Conservation (phyloP, 2,113 vertebrate species). For the Gasterosteus nipponicus region DNA sequence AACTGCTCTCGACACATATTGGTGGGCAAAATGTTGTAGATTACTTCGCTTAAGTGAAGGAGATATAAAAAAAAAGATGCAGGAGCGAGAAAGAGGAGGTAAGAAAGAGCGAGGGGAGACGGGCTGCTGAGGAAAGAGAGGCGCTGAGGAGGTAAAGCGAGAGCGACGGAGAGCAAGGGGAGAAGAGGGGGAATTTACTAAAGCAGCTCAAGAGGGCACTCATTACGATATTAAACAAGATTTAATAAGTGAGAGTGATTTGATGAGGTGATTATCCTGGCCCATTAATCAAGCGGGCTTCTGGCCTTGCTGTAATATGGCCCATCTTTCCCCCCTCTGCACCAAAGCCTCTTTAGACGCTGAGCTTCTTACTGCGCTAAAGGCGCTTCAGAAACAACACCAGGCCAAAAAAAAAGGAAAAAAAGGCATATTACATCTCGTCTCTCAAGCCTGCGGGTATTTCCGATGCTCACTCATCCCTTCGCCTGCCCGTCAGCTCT, state of each 20-base stretch:
- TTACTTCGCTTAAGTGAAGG: background rate
- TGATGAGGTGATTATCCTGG: conserved; percentile 96
- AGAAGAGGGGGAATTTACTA: conserved; percentile 81
- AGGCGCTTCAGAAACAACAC: conserved; percentile 80
- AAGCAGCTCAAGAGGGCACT: conserved; percentile 96
- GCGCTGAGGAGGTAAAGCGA: conserved; percentile 51
- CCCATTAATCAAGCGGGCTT: conserved; percentile 98
- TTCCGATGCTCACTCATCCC: conserved; percentile 70
- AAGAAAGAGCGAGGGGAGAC: conserved; percentile 31
- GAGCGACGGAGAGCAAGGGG: conserved; percentile 52
- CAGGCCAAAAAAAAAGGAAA: conserved; percentile 37
- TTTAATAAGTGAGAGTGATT: conserved; percentile 99
- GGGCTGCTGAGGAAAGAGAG: background rate
- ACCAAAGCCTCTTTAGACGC: conserved; percentile 95
- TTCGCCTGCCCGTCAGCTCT: conserved; percentile 59
- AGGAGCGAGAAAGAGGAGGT: conserved; percentile 42
- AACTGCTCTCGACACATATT: background rate
- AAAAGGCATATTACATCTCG: conserved; percentile 67
- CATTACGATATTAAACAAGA: conserved; percentile 99
- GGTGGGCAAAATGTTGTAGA: background rate
- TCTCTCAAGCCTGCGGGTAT: conserved; percentile 64
- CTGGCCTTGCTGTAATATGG: conserved; percentile 92
- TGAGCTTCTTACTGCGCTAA: conserved; percentile 92
- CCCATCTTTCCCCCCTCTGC: conserved; percentile 83
- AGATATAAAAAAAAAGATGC: conserved; percentile 25